These are phyloP conservation scores for Myopa tessellatipennis DNA, from an alignment of 2,888 invertebrate species.

Conservation along the genomic window DNA sequence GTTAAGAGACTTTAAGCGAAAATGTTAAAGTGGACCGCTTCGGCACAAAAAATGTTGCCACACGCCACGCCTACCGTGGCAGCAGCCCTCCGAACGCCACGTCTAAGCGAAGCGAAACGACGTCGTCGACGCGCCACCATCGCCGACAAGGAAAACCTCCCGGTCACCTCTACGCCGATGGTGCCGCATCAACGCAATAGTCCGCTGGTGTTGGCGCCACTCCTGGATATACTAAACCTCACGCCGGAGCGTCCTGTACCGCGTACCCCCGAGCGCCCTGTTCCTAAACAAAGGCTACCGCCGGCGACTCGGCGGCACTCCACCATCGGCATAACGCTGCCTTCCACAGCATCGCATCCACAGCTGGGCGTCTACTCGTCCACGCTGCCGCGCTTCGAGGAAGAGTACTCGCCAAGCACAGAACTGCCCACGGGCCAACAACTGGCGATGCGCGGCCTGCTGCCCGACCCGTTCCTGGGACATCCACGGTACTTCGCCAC, in stretches of 20 bases:
- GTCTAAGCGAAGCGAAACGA: conserved; percentile 41
- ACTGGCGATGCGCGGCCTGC: conserved; percentile 62
- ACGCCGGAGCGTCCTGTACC: conserved; percentile 42
- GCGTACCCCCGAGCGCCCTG: neutral
- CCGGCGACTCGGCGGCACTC: conserved; percentile 44
- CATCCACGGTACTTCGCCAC: conserved; percentile 62
- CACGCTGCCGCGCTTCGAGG: conserved; percentile 65
- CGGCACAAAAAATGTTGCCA: conserved; percentile 55
- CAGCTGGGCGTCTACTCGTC: conserved; percentile 56
- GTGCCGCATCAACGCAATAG: conserved; percentile 52
- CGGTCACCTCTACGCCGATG: conserved; percentile 61
- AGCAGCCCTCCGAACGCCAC: conserved; percentile 35
- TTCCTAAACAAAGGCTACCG: neutral
- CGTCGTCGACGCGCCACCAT: conserved; percentile 60
- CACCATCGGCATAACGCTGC: conserved; percentile 41
- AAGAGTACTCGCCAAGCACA: conserved; percentile 66
- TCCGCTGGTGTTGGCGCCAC: conserved; percentile 59
- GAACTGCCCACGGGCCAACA: conserved; percentile 60
- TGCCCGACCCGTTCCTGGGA: conserved; percentile 62
- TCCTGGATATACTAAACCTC: conserved; percentile 60
- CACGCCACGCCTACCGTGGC: conserved; percentile 50
- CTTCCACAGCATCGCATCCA: conserved; percentile 22
- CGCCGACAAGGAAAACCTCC: conserved; percentile 60
- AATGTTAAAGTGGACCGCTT: conserved; percentile 67
- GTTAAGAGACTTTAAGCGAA: conserved; percentile 21